phyloP scores from a whole-genome alignment of 2,888 invertebrate species.

The Meliscaeva auricollis region DNA sequence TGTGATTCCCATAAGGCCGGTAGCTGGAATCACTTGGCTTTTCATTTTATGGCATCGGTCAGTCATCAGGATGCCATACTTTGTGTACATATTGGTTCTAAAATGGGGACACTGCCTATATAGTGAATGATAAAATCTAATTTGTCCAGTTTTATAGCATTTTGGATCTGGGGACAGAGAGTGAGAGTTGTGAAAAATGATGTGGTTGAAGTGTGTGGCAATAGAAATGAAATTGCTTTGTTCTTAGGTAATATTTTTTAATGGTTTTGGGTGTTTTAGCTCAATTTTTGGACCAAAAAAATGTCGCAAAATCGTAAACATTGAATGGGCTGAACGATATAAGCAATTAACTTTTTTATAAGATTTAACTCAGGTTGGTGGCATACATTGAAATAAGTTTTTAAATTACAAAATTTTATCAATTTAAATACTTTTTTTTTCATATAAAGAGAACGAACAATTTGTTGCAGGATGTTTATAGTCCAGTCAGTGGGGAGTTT shows the following conservation, averaged over 20 bases:
- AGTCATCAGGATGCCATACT: slow-evolving; percentile 12
- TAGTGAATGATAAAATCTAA: slow-evolving; percentile 55
- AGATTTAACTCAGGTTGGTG: background rate
- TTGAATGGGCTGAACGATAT: background rate
- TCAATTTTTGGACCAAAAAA: slow-evolving; percentile 54
- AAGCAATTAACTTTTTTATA: background rate
- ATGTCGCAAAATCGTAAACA: slow-evolving; percentile 12
- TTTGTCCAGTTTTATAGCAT: slow-evolving; percentile 57
- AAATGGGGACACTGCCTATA: slow-evolving; percentile 3
- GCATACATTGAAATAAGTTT: background rate
- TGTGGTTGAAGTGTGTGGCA: slow-evolving; percentile 64
- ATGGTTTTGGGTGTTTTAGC: slow-evolving; percentile 53
- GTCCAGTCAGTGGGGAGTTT: no score
- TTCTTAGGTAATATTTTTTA: slow-evolving; percentile 56
- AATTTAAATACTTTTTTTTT: background rate
- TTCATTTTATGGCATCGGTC: slow-evolving; percentile 56
- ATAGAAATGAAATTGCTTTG: slow-evolving; percentile 50
- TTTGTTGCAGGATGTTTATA: no score
- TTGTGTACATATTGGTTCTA: background rate
- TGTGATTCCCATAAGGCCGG: slow-evolving; percentile 8
- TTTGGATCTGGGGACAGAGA: slow-evolving; percentile 7
- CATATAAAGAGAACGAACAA: no score
- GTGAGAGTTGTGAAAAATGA: slow-evolving; percentile 33
- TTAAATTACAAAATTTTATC: background rate
- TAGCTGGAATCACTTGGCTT: slow-evolving; percentile 49